phyloP scores from a whole-genome alignment of 2,113 vertebrate species.

The Penelope pileata region DNA sequence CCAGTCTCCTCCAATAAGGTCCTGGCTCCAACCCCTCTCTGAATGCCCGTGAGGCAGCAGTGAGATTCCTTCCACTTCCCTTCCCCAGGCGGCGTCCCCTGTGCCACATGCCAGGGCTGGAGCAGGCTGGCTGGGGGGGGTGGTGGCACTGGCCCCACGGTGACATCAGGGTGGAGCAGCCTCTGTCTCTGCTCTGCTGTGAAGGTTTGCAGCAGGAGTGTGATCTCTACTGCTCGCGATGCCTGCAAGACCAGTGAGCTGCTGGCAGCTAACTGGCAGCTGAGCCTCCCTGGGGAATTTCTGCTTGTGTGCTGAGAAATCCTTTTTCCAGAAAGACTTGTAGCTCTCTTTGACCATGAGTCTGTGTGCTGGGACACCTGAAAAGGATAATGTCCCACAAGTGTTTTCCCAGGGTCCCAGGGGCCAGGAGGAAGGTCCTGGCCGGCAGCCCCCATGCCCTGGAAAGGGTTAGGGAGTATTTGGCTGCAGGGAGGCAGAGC shows the following conservation, averaged over 20 bases:
- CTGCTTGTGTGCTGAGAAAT: neutral
- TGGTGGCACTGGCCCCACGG: fast-evolving
- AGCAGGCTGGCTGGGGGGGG: neutral
- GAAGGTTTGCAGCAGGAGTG: fast-evolving
- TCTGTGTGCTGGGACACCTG: neutral
- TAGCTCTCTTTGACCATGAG: neutral
- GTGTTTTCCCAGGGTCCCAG: neutral
- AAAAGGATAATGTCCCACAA: neutral
- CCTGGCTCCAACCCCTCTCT: neutral
- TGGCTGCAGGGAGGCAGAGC: neutral
- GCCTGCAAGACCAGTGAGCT: neutral
- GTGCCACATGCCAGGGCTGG: fast-evolving
- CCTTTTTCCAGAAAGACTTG: neutral
- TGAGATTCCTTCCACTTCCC: neutral
- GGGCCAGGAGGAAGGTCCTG: neutral
- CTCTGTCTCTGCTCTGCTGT: fast-evolving
- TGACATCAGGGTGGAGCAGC: neutral
- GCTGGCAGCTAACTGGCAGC: fast-evolving
- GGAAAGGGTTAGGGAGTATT: neutral
- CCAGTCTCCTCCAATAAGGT: neutral
- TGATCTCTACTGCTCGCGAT: neutral
- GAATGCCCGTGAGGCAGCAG: neutral
- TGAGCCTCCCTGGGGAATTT: neutral
- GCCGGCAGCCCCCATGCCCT: neutral
- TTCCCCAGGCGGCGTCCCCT: neutral